Evolutionary conservation across 2,888 invertebrate species (phyloP).

Genomic region (Noctua fimbriata): DNA sequence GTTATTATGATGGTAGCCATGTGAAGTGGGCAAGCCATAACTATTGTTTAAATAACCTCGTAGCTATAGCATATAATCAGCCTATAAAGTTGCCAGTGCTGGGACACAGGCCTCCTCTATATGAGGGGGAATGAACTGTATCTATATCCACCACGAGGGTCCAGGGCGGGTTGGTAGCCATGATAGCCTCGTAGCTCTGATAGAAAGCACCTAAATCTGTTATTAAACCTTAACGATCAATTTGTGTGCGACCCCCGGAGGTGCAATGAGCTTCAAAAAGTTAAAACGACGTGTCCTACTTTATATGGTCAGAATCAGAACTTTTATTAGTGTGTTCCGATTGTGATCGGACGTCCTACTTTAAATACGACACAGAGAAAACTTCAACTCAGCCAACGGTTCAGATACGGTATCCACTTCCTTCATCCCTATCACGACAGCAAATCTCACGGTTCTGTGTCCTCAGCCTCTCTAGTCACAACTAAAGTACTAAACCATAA

Average conservation of each 20-base stretch:
- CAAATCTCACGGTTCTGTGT: neutral
- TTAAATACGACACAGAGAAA: neutral
- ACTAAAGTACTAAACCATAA: neutral
- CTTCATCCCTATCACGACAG: neutral
- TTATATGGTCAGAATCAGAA: neutral
- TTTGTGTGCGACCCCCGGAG: neutral
- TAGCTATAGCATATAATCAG: neutral
- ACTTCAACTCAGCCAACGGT: too few species aligned
- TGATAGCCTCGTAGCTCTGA: neutral
- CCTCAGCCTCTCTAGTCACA: neutral
- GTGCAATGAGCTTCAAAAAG: neutral
- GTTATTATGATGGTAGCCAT: constrained; percentile 1
- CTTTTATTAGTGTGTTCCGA: neutral
- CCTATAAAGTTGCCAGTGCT: neutral
- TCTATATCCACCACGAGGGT: neutral
- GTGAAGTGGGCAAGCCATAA: constrained; percentile 1
- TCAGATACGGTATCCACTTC: neutral
- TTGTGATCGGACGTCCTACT: neutral
- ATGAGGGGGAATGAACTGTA: neutral
- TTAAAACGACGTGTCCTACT: neutral
- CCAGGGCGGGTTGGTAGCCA: neutral
- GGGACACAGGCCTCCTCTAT: neutral
- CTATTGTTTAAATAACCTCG: neutral
- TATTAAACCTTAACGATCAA: neutral
- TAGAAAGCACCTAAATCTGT: neutral